phyloP scores from a whole-genome alignment of 2,888 invertebrate genomes.

The Brenthis daphne region DNA sequence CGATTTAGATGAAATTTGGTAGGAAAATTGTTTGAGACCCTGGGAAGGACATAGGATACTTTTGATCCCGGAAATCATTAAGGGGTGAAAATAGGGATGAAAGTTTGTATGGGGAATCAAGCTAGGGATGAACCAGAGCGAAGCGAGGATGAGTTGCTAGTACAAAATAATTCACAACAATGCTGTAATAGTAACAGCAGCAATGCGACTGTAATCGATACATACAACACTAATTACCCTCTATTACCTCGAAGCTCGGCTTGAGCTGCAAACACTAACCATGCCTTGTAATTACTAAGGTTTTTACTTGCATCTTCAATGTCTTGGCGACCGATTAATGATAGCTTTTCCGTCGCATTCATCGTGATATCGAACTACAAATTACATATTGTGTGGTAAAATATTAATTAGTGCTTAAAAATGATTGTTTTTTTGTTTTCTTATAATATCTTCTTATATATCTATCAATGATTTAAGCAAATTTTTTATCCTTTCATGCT shows the following conservation, averaged over 20 bases:
- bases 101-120: too few relatives aligned
- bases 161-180: too few relatives aligned
- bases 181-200: not conserved
- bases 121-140: too few relatives aligned
- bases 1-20: too few relatives aligned
- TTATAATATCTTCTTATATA: not conserved
- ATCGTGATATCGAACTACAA: not conserved
- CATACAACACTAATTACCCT: slow-evolving; percentile 1
- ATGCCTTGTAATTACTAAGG: slow-evolving; percentile 12
- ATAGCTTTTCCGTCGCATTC: not conserved
- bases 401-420: not conserved
- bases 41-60: too few relatives aligned
- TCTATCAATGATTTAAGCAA: too few relatives aligned
- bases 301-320: slow-evolving; percentile 1
- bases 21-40: too few relatives aligned
- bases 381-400: not conserved
- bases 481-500: too few relatives aligned
- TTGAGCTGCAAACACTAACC: not conserved
- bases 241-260: slow-evolving; percentile 7
- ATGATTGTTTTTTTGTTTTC: too few relatives aligned
- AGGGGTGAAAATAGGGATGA: too few relatives aligned
- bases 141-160: too few relatives aligned
- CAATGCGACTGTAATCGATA: slow-evolving; percentile 10
- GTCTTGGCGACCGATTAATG: slow-evolving; percentile 3
- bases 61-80: too few relatives aligned